phyloP scores from a whole-genome alignment of 2,888 invertebrate genomes.

The Ecliptopera silaceata region DNA sequence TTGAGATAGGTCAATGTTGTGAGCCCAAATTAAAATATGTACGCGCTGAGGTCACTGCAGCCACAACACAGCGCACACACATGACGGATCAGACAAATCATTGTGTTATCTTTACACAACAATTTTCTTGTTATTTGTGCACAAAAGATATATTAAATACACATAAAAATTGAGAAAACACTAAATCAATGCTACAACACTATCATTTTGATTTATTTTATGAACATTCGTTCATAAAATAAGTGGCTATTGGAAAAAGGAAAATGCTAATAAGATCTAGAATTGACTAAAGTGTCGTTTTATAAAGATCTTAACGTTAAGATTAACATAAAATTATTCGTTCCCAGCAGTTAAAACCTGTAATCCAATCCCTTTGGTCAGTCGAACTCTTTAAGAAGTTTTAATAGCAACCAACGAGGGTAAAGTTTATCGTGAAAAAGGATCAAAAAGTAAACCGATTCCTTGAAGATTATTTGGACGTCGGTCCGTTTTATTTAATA shows the following conservation, averaged over 20 bases:
- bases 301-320: neutral
- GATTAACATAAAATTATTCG: slow-evolving; percentile 4
- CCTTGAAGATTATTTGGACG: slow-evolving; percentile 30
- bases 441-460: slow-evolving; percentile 38
- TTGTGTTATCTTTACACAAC: no score
- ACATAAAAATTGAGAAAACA: no score
- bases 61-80: slow-evolving; percentile 18
- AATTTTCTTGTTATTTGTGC: neutral
- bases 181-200: no score
- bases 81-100: no score
- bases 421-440: slow-evolving; percentile 35
- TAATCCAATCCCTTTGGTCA: slow-evolving; percentile 42
- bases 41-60: slow-evolving; percentile 35
- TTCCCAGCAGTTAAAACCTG: slow-evolving; percentile 35
- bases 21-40: slow-evolving; percentile 37
- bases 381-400: slow-evolving; percentile 35
- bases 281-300: neutral
- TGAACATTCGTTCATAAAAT: no score
- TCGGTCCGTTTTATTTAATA: slow-evolving; percentile 32
- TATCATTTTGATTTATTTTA: no score
- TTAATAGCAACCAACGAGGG: slow-evolving; percentile 39
- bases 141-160: neutral
- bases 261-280: slow-evolving; percentile 3
- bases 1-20: slow-evolving; percentile 41
- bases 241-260: neutral